A percentile compares a stretch with the other conserved stretches of the same genome.
These are phyloP conservation scores for Mythimna loreyi DNA, from an alignment of 2,888 invertebrate species.

Conservation along the genomic window DNA sequence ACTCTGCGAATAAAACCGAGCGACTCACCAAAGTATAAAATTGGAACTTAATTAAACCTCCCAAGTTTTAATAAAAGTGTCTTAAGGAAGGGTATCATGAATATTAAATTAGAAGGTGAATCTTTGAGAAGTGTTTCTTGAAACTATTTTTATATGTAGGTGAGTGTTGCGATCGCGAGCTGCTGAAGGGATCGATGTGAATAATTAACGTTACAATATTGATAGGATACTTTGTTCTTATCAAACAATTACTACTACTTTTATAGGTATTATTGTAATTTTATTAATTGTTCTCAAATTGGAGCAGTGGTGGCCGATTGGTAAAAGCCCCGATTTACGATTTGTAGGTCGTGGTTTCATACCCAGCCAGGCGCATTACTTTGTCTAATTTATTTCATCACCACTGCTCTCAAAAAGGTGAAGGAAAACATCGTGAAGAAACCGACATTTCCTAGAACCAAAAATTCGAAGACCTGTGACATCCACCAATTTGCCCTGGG, in stretches of 20 bases:
- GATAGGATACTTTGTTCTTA: neutral
- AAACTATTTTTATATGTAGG: constrained; percentile 24
- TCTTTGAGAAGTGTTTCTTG: constrained; percentile 35
- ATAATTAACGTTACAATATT: neutral
- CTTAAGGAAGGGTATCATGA: constrained; percentile 45
- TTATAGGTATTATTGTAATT: too few relatives aligned
- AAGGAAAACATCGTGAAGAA: too few relatives aligned
- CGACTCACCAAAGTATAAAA: constrained; percentile 50
- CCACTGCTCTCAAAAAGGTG: too few relatives aligned
- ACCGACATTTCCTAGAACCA: too few relatives aligned
- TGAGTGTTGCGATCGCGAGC: neutral
- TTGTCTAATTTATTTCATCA: too few relatives aligned
- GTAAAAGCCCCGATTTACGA: too few relatives aligned
- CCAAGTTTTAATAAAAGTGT: constrained; percentile 62
- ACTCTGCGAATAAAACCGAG: constrained; percentile 27
- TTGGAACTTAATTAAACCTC: constrained; percentile 60
- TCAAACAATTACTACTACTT: neutral
- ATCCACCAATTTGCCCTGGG: too few relatives aligned
- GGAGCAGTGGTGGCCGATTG: too few relatives aligned
- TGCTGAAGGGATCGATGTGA: neutral
- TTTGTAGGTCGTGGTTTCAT: too few relatives aligned
- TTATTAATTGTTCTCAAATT: too few relatives aligned
- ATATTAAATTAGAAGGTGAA: constrained; percentile 25
- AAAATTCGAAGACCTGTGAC: too few relatives aligned
- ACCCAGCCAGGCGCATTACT: too few relatives aligned